Evolutionary conservation across 2,888 invertebrate species (phyloP), one percentile per base, ranked within the genome.

Genomic region (Ennomos quercinarius): DNA sequence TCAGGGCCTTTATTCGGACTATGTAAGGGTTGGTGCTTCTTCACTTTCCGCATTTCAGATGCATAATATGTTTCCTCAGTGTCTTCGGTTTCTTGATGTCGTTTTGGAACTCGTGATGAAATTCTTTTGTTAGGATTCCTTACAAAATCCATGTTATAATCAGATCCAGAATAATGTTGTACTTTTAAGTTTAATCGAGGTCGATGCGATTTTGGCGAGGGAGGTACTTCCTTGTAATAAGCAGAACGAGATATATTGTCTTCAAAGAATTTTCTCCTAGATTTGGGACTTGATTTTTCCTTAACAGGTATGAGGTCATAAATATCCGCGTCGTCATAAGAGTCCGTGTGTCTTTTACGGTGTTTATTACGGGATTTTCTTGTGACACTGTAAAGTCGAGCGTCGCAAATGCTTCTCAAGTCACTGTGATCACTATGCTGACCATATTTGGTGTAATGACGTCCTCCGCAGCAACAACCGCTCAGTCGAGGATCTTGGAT

Each of bases 261-360:
- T 55, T 82, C 81, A 9, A 66, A 63, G 69, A 84, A 83, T 67
- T 88, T 91, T 59, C 80, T 77, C 65, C 84, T 81, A 1, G 83
- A 71, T 69, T 88, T 89, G 1, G 90, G 89, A 64, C 89, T 91
- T 1, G 85, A 78, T 66, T 84, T 89, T 72, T 92, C 91, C 68
- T 87, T 91, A 2, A 92, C 91, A 1, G 91, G 91, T 36, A 91
- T 71, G 35, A 89, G 57, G 56, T 92, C 91, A 61, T 91, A 91
- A 37, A 83, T 64, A 10, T 79, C 80, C 27, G 87, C 81, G 66
- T 90, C 81, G 62, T 89, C 84, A 53, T 84, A 86, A 36, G 67
- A 54, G 47, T 85, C 79, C 39, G 72, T 54, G 27, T 74, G 68
- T 41, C 62, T 72, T 52, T 64, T 74, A 43, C 64, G 73, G 56